Evolutionary conservation across 2,797 vertebrate genomes (phyloP).

Genomic region (Takifugu rubripes): DNA sequence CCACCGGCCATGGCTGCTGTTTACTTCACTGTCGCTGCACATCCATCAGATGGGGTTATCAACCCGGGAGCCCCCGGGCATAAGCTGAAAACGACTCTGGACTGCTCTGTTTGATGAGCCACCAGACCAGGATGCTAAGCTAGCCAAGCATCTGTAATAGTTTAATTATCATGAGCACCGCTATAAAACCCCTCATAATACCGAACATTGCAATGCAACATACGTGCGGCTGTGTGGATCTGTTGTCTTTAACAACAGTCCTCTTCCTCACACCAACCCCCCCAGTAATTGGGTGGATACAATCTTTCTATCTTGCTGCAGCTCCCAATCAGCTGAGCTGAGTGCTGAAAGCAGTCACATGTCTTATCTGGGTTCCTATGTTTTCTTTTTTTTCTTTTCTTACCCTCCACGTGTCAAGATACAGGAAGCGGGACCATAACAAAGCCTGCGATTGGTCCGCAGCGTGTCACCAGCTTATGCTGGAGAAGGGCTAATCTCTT

Average conservation of each 20-base stretch:
- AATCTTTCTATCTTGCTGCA: slow-evolving; percentile 42
- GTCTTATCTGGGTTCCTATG: slow-evolving; percentile 54
- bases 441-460: slow-evolving; percentile 70
- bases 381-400: slow-evolving; percentile 17
- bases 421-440: slow-evolving; percentile 69
- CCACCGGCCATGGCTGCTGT: slow-evolving; percentile 37
- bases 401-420: slow-evolving; percentile 76
- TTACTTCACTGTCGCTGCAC: slow-evolving; percentile 55
- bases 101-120: slow-evolving; percentile 20
- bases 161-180: neutral
- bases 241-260: slow-evolving; percentile 27
- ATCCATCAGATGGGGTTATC: slow-evolving; percentile 54
- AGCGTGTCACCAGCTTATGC: slow-evolving; percentile 58
- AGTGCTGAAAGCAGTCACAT: slow-evolving; percentile 61
- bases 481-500: slow-evolving; percentile 45
- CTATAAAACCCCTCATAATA: neutral
- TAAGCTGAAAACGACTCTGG: slow-evolving; percentile 40
- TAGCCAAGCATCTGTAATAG: too few relatives aligned
- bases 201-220: neutral
- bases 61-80: slow-evolving; percentile 38
- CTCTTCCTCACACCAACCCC: neutral
- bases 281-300: slow-evolving; percentile 46
- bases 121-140: slow-evolving; percentile 1
- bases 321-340: slow-evolving; percentile 73
- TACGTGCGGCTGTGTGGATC: slow-evolving; percentile 6